A percentile compares a stretch with the other conserved stretches of the same genome.
Conservation (phyloP, 2,113 vertebrate genomes). For the Alaudala cheleensis region DNA sequence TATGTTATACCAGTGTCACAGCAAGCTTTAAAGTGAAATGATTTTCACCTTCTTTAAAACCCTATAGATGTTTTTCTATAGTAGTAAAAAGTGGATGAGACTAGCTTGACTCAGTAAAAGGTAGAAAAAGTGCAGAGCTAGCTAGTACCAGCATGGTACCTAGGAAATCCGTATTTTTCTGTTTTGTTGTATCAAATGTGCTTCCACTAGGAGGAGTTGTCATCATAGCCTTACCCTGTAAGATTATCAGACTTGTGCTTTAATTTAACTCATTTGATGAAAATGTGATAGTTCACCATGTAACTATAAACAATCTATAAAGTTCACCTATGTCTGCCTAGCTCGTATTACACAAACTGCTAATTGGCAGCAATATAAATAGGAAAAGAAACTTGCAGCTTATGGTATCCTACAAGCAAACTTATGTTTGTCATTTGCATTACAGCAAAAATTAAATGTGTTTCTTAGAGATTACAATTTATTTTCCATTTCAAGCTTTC, state of each 20-base stretch:
- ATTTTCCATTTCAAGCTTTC: not conserved
- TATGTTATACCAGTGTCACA: not conserved
- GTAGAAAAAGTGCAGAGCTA: not conserved
- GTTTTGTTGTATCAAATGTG: not conserved
- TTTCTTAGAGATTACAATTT: not conserved
- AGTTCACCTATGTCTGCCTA: not conserved
- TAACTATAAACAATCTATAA: not conserved
- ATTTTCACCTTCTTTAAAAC: not conserved
- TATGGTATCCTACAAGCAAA: not conserved
- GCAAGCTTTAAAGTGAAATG: not conserved
- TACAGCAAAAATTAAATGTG: not conserved
- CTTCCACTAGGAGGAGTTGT: conserved; percentile 31
- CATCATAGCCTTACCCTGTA: not conserved
- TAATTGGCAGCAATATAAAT: not conserved
- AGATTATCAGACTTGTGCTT: not conserved
- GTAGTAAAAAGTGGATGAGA: not conserved
- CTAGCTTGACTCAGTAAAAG: not conserved
- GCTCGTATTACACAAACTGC: not conserved
- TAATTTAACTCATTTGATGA: not conserved
- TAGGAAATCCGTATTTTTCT: not conserved
- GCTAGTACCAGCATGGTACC: not conserved
- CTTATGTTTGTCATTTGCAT: not conserved
- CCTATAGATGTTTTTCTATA: not conserved
- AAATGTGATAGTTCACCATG: not conserved
- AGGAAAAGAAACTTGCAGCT: not conserved